phyloP scores from a whole-genome alignment of 1,140 invertebrate species.

The Trissolcus basalis region DNA sequence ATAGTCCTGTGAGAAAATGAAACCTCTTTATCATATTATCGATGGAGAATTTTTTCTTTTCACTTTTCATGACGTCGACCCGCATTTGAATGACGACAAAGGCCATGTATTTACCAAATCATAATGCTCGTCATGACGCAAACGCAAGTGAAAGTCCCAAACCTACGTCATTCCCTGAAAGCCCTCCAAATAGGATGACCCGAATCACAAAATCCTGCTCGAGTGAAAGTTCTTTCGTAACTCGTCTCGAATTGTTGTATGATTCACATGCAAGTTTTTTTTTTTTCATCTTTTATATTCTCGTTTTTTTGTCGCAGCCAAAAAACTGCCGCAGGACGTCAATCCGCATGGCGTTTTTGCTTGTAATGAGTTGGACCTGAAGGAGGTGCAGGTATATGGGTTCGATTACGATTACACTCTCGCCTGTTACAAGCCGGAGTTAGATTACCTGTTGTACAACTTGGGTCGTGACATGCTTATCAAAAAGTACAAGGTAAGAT shows the following conservation, averaged over 20 bases:
- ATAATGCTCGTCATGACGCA: slow-evolving; percentile 46
- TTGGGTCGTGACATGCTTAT: slow-evolving; percentile 91
- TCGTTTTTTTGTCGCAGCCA: slow-evolving; percentile 78
- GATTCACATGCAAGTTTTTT: not conserved
- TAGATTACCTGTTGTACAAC: slow-evolving; percentile 95
- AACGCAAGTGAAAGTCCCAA: slow-evolving; percentile 50
- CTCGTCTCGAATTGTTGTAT: too few species aligned
- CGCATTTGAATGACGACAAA: slow-evolving; percentile 42
- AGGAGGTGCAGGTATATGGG: slow-evolving; percentile 95
- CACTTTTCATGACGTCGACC: slow-evolving; percentile 36
- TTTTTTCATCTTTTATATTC: not conserved
- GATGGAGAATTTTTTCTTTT: slow-evolving; percentile 19
- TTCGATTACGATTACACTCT: slow-evolving; percentile 99
- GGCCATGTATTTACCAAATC: slow-evolving; percentile 45
- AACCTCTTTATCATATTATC: slow-evolving; percentile 7
- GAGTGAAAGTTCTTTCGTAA: slow-evolving; percentile 59
- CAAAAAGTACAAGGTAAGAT: slow-evolving; percentile 88
- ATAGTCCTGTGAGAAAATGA: not conserved
- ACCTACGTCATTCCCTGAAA: slow-evolving; percentile 49
- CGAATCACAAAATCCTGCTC: slow-evolving; percentile 53
- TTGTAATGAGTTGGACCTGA: slow-evolving; percentile 96
- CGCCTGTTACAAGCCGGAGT: slow-evolving; percentile 93
- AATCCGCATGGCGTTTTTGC: slow-evolving; percentile 92
- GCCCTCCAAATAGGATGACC: slow-evolving; percentile 48
- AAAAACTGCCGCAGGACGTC: slow-evolving; percentile 91